These are phyloP conservation scores for Automeris io DNA, from an alignment of 2,888 invertebrate species.

Conservation along the genomic window DNA sequence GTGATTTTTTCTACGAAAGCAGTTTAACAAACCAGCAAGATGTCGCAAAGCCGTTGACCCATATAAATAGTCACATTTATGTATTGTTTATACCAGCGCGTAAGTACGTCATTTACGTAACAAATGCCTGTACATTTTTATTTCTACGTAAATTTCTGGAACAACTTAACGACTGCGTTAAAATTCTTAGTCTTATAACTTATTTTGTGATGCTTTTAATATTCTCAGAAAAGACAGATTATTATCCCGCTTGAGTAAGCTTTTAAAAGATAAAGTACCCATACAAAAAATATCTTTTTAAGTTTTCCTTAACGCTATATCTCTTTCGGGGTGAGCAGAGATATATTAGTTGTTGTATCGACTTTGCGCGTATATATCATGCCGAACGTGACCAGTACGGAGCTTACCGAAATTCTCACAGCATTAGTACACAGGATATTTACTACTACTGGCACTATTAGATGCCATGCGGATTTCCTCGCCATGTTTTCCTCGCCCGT, in stretches of 20 bases:
- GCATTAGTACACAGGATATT: conserved; percentile 42
- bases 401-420: too few relatives aligned
- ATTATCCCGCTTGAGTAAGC: conserved; percentile 8
- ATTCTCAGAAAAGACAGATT: conserved; percentile 11
- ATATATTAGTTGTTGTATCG: too few relatives aligned
- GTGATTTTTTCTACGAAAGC: conserved; percentile 62
- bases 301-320: too few relatives aligned
- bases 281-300: background rate
- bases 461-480: conserved; percentile 46
- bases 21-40: conserved; percentile 67
- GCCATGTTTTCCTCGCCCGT: too few relatives aligned
- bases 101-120: conserved; percentile 43
- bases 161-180: conserved; percentile 25
- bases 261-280: conserved; percentile 4
- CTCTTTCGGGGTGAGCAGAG: too few relatives aligned
- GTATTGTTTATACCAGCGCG: conserved; percentile 45
- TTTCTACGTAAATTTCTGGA: conserved; percentile 23
- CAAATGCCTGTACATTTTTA: conserved; percentile 31
- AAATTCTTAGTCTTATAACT: conserved; percentile 17
- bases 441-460: conserved; percentile 45
- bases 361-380: too few relatives aligned
- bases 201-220: conserved; percentile 18
- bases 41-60: conserved; percentile 60
- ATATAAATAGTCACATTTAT: conserved; percentile 56
- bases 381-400: too few relatives aligned